Percentiles rank a stretch among this genome's conserved stretches.
These are phyloP conservation scores for Xenus cinereus DNA, from an alignment of 2,113 vertebrate species.

Conservation along the genomic window DNA sequence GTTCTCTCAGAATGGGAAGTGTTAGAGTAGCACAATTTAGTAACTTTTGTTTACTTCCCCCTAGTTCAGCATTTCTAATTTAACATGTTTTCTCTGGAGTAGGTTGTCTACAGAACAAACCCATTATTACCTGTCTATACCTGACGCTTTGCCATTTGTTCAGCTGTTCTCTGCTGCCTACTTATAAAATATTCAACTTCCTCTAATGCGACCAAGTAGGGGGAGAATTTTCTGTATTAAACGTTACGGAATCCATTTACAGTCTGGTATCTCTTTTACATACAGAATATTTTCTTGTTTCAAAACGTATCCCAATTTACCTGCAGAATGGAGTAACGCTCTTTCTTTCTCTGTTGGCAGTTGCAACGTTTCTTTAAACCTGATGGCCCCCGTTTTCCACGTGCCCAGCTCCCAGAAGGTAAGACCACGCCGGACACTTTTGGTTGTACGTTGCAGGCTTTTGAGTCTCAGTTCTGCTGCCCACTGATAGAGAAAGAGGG, in stretches of 20 bases:
- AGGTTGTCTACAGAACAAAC: slow-evolving; percentile 37
- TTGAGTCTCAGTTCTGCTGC: background rate
- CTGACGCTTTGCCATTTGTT: slow-evolving; percentile 25
- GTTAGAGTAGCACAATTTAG: slow-evolving; percentile 50
- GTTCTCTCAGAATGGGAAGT: slow-evolving; percentile 57
- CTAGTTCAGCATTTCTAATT: slow-evolving; percentile 53
- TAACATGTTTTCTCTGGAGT: slow-evolving; percentile 20
- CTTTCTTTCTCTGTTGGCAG: slow-evolving; percentile 35
- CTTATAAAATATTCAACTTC: slow-evolving; percentile 27
- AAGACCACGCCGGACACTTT: background rate
- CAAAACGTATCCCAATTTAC: background rate
- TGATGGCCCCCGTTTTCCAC: background rate
- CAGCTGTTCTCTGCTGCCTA: background rate
- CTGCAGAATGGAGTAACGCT: slow-evolving; percentile 14
- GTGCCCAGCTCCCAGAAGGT: background rate
- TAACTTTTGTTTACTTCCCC: slow-evolving; percentile 65
- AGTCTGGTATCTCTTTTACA: background rate
- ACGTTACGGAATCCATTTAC: background rate
- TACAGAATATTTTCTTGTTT: background rate
- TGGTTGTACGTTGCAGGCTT: background rate
- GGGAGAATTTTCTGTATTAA: background rate
- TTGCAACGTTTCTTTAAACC: slow-evolving; percentile 12
- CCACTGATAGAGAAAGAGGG: background rate
- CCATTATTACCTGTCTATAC: slow-evolving; percentile 52
- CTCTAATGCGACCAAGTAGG: background rate